A percentile compares a stretch with the other conserved stretches of the same genome.
Evolutionary conservation across 1,140 invertebrate genomes (phyloP).

Genomic region (Drosophila saltans): DNA sequence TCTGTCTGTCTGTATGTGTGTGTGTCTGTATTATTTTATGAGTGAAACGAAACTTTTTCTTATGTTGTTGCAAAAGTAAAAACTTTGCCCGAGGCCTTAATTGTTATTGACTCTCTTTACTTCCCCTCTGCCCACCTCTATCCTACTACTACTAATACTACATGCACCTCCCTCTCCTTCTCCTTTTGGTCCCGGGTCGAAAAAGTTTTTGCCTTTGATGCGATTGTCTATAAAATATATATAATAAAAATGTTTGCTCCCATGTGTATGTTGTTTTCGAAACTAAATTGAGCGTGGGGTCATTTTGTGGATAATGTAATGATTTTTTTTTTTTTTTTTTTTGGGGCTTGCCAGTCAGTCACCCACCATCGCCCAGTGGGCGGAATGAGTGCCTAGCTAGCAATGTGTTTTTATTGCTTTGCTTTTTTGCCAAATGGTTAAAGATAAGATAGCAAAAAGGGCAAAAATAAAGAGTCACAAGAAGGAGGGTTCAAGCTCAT

Average conservation of each 20-base stretch:
- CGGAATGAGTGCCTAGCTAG: constrained; percentile 13
- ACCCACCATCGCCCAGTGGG: not conserved
- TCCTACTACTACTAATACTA: not conserved
- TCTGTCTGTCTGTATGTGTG: not conserved
- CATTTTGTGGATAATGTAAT: constrained; percentile 53
- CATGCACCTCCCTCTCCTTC: not conserved
- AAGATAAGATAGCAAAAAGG: constrained; percentile 34
- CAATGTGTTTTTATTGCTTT: constrained; percentile 37
- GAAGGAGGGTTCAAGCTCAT: constrained; percentile 14
- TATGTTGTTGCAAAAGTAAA: constrained; percentile 34
- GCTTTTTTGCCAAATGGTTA: constrained; percentile 30
- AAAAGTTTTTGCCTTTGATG: constrained; percentile 39
- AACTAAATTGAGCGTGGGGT: constrained; percentile 52
- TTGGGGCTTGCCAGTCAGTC: constrained; percentile 23
- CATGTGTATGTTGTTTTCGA: constrained; percentile 45
- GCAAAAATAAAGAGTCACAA: not conserved
- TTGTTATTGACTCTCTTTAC: constrained; percentile 73
- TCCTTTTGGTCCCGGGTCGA: not conserved
- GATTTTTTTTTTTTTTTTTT: constrained; percentile 28
- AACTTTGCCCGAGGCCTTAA: constrained; percentile 67
- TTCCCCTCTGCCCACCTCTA: not conserved
- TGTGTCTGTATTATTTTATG: not conserved
- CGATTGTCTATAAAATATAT: constrained; percentile 46
- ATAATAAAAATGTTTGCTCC: constrained; percentile 46
- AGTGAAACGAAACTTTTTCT: constrained; percentile 28